A percentile compares a stretch with the other conserved stretches of the same genome.
phyloP scores from a whole-genome alignment of 2,888 invertebrate species.

The Gibbula magus region DNA sequence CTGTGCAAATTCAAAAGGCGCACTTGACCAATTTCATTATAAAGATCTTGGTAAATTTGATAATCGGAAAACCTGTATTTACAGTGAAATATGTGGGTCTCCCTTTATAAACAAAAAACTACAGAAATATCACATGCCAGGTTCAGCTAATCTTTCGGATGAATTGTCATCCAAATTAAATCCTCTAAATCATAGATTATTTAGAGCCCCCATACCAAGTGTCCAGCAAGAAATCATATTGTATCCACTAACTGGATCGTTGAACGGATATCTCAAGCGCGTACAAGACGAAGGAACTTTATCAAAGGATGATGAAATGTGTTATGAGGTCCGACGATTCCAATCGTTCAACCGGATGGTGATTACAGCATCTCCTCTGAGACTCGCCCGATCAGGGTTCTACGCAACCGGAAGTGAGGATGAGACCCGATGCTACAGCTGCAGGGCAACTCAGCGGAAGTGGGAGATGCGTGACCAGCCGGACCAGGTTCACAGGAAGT shows the following conservation, averaged over 20 bases:
- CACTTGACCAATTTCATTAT: no score
- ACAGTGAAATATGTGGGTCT: no score
- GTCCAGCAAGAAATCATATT: neutral
- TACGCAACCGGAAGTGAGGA: conserved; percentile 46
- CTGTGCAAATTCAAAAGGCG: no score
- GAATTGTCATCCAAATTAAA: no score
- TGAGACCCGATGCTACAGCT: conserved; percentile 45
- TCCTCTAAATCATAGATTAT: no score
- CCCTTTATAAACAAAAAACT: no score
- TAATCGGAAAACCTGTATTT: no score
- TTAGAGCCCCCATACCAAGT: no score
- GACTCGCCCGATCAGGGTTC: conserved; percentile 52
- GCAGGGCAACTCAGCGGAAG: conserved; percentile 36
- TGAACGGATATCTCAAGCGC: neutral
- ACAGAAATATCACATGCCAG: no score
- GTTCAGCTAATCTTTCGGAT: no score
- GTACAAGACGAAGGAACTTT: neutral
- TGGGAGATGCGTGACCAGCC: conserved; percentile 45
- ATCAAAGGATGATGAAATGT: neutral
- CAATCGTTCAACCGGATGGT: neutral
- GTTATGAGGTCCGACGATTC: neutral
- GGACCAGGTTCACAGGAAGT: conserved; percentile 36
- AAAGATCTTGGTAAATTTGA: no score
- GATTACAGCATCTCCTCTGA: conserved; percentile 31
- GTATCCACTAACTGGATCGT: neutral